phyloP scores from a whole-genome alignment of 1,140 invertebrate species.

The Aphis gossypii region DNA sequence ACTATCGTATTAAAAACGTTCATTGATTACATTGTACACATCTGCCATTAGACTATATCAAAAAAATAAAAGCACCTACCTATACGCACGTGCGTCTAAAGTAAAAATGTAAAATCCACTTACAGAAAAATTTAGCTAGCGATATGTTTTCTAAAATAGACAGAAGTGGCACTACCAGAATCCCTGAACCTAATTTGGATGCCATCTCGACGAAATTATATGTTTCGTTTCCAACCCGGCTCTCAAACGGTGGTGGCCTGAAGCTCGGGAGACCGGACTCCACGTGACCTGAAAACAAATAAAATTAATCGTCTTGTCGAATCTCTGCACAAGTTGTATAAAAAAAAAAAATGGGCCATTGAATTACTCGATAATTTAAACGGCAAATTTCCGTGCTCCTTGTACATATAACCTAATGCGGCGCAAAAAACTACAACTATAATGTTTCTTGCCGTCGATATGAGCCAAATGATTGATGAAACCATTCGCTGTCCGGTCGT shows the following conservation, averaged over 20 bases:
- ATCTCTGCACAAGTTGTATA: not conserved
- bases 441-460: slow-evolving; percentile 81
- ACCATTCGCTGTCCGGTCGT: slow-evolving; percentile 65
- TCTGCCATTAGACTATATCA: too few species aligned
- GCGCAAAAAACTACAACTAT: slow-evolving; percentile 77
- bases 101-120: not conserved
- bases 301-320: not conserved
- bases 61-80: too few species aligned
- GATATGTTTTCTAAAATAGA: slow-evolving; percentile 83
- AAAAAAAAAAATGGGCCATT: not conserved
- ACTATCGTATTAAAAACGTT: not conserved
- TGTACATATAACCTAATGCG: slow-evolving; percentile 71
- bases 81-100: not conserved
- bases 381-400: slow-evolving; percentile 69
- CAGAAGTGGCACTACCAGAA: slow-evolving; percentile 79
- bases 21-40: not conserved
- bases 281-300: slow-evolving; percentile 67
- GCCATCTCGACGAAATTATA: slow-evolving; percentile 75
- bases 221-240: slow-evolving; percentile 71
- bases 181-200: slow-evolving; percentile 74
- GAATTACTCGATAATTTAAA: slow-evolving; percentile 73
- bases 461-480: slow-evolving; percentile 72
- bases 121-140: slow-evolving; percentile 82
- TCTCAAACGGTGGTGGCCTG: slow-evolving; percentile 71
- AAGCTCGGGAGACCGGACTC: slow-evolving; percentile 75